Evolutionary conservation across 2,113 vertebrate species (phyloP), one percentile per base, ranked within the genome.

Genomic region (Periophthalmus modestus): DNA sequence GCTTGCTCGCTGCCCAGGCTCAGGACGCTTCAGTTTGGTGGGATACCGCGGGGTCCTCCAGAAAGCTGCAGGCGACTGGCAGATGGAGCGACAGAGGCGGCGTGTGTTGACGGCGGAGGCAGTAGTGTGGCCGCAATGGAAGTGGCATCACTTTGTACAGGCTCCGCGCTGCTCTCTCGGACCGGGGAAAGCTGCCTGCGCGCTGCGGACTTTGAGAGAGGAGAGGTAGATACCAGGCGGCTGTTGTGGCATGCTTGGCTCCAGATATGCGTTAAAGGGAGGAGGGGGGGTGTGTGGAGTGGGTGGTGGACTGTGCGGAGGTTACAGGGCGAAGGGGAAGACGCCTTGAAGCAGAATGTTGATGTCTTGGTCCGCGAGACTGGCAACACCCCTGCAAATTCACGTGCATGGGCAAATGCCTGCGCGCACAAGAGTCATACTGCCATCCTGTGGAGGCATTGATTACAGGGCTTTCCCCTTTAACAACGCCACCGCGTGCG

Each of bases 401-500:
- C 82, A 85, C 83, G 69, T 80, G 79, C 81, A 50, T 72, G 28
- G 58, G 48, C 24, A 58, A 61, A 75, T 76, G 78, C 58, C 9
- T 1, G 28, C 5, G 34, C 59, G 28, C 73, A 65, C 73, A 68
- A 63, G 90, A 88, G 87, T 83, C 79, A 88, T 92, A 92, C 92
- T 86, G 94, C 93, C 94, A 93, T 93, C 93, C 67, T 88, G 92
- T 91, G 94, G 93, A 92, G 78, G 87, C 81, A 88, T 76, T 87
- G 78, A 91, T 88, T 85, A 69, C 81, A 77, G 87, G 89, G 91
- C 82, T 86, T 90, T 71, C 91, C 91, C 68, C 28, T 66, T 68
- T 67, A 67, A 66, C 66, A 72, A 57, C 28, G 59, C 59, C 76
- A 47, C 61, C 78, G 66, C 57, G 72, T 80, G 66, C 50, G 72